Evolutionary conservation across 64 coral and sea anemone genomes (phyloP), one percentile per base, ranked within the genome.

Genomic region (Montipora capricornis): DNA sequence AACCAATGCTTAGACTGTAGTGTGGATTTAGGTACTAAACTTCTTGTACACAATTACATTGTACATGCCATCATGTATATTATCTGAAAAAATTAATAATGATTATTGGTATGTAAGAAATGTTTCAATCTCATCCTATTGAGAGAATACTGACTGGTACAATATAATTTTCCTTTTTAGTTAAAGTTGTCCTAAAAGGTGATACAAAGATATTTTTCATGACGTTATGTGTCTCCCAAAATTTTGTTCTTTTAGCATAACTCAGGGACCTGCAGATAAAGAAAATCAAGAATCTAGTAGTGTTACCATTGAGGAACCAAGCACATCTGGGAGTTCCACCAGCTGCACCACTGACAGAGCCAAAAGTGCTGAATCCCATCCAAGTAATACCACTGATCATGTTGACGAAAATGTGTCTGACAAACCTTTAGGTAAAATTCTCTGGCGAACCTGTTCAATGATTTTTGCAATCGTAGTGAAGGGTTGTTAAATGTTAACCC

Each of bases 391-490:
- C 9, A 7, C 5, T 46, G 58, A 6, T 44, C 5, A 24, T 82
- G 16, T 47, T 71, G 82, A 50, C 1, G 8, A 73, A 5, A 66
- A 86, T 44, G 49, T 71, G 10, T 50, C 62, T 71, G 64, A 86
- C 62, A 66, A 71, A 47, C 82, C 16, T 12, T 69, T 64, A 86
- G 82, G 82, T 86, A 86, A 8, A 16, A 78, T 49, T 14, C 9
- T 64, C 11, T 12, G 4, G 11, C 3, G 61, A 55, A 55, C 10
- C 52, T 14, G 14, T 15, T 64, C 13, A 64, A 64, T 64, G 61
- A 64, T 15, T 4, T 37, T 37, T 37, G 37, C 37, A 37, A 37
- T 37, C 37, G 2, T 2, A 37, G 37, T 37, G 1, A 37, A 37
- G 37, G 37, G 37, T 37, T 37, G 37, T 0, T 37, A 37, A 37